These are phyloP conservation scores for Hoplodrina ambigua DNA, from an alignment of 2,888 invertebrate species.

Conservation along the genomic window DNA sequence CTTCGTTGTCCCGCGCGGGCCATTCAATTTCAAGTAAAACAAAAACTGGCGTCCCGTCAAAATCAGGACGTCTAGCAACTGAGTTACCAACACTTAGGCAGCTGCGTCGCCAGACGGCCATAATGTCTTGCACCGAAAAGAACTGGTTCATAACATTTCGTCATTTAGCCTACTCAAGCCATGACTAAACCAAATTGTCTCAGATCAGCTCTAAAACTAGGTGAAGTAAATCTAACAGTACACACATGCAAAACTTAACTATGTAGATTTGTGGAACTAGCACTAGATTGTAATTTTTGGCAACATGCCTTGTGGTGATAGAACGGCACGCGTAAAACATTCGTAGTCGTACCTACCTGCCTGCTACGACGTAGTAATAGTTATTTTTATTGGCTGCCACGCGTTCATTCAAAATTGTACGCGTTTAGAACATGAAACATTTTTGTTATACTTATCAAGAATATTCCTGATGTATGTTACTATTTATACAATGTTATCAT, in stretches of 20 bases:
- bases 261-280: slow-evolving; percentile 47
- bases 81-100: not conserved
- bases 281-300: slow-evolving; percentile 44
- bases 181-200: slow-evolving; percentile 38
- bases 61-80: no score
- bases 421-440: slow-evolving; percentile 15
- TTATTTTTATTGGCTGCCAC: not conserved
- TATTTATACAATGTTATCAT: slow-evolving; percentile 15
- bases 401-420: slow-evolving; percentile 30
- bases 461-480: slow-evolving; percentile 5
- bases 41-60: no score
- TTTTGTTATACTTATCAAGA: not conserved
- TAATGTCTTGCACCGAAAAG: not conserved
- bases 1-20: no score
- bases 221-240: slow-evolving; percentile 51
- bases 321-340: slow-evolving; percentile 15
- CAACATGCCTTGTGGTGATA: slow-evolving; percentile 33
- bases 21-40: no score
- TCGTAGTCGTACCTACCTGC: not conserved
- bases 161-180: slow-evolving; percentile 22
- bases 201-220: slow-evolving; percentile 15
- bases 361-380: not conserved
- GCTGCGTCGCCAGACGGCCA: not conserved
- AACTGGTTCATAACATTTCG: slow-evolving; percentile 20
- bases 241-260: slow-evolving; percentile 25